These are phyloP conservation scores for Volucella inflata DNA, from an alignment of 2,888 invertebrate genomes.

Conservation along the genomic window DNA sequence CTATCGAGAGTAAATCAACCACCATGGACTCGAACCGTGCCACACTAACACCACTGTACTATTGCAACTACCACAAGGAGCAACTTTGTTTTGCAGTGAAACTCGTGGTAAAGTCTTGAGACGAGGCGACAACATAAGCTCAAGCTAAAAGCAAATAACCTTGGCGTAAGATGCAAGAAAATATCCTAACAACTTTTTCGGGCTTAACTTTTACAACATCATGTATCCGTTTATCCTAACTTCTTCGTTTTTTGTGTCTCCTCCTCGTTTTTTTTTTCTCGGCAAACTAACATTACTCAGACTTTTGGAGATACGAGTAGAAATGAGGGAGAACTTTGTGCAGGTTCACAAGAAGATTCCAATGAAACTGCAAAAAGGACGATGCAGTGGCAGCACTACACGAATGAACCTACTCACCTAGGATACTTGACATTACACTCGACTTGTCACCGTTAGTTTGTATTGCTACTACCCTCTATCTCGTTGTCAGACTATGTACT, in stretches of 20 bases:
- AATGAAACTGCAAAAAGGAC: slow-evolving; percentile 28
- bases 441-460: slow-evolving; percentile 58
- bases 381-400: slow-evolving; percentile 45
- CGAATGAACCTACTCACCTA: slow-evolving; percentile 51
- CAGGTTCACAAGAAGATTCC: slow-evolving; percentile 32
- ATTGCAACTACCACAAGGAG: slow-evolving; percentile 17
- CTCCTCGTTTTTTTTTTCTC: neutral
- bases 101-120: slow-evolving; percentile 52
- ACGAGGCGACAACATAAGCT: slow-evolving; percentile 74
- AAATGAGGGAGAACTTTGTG: slow-evolving; percentile 44
- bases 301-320: slow-evolving; percentile 12
- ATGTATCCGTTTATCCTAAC: slow-evolving; percentile 58
- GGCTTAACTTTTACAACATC: slow-evolving; percentile 66
- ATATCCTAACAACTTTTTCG: slow-evolving; percentile 65
- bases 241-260: neutral
- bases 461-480: slow-evolving; percentile 6
- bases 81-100: slow-evolving; percentile 50
- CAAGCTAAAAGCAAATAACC: slow-evolving; percentile 70
- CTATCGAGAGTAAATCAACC: slow-evolving; percentile 68
- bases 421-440: slow-evolving; percentile 64
- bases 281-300: neutral
- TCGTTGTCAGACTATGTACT: no score
- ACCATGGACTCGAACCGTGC: slow-evolving; percentile 49
- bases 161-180: slow-evolving; percentile 59
- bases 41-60: neutral